phyloP scores from a whole-genome alignment of 2,888 invertebrate species.

The Athalia cordata region DNA sequence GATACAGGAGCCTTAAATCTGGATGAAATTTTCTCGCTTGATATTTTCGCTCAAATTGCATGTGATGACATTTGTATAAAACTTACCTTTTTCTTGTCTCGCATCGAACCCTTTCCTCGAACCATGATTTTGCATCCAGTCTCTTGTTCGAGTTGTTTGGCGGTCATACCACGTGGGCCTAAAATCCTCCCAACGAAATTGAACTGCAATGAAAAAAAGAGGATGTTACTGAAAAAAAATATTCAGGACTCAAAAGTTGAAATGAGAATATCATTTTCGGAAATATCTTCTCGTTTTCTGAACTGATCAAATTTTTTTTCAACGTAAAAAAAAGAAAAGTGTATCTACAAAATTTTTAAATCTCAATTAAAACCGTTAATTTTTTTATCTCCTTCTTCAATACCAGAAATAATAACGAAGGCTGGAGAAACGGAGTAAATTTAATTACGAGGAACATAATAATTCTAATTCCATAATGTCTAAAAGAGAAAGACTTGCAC shows the following conservation, averaged over 20 bases:
- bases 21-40: background rate
- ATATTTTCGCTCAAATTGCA: background rate
- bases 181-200: conserved; percentile 99
- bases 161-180: conserved; percentile 99
- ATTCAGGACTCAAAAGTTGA: background rate
- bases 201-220: conserved; percentile 82
- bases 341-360: too few relatives aligned
- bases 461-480: too few relatives aligned
- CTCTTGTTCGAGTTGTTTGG: conserved; percentile 99
- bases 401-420: too few relatives aligned
- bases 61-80: background rate
- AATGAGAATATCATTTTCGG: too few relatives aligned
- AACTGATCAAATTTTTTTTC: too few relatives aligned
- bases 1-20: background rate
- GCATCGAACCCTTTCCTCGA: conserved; percentile 99
- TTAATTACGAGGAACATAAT: too few relatives aligned
- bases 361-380: too few relatives aligned
- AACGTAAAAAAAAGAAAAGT: too few relatives aligned
- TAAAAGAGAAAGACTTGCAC: too few relatives aligned
- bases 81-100: conserved; percentile 99
- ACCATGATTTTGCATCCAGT: conserved; percentile 99
- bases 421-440: too few relatives aligned
- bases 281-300: too few relatives aligned
- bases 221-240: background rate
- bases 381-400: too few relatives aligned